These are phyloP conservation scores for Mus pahari DNA, from an alignment of 2,113 vertebrate species.

Conservation along the genomic window DNA sequence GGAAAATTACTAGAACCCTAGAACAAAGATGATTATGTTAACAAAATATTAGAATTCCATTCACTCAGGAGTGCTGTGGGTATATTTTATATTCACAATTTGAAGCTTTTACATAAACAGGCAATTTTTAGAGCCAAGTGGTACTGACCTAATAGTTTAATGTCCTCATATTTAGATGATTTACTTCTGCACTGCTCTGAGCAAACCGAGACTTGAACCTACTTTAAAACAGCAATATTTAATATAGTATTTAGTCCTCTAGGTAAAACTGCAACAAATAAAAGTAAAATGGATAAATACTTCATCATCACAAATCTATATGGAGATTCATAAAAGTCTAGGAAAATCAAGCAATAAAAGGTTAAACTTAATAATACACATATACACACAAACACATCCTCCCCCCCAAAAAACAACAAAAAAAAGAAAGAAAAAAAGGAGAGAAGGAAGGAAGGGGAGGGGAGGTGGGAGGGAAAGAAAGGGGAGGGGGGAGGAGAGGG, in stretches of 20 bases:
- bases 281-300: not conserved
- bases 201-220: not conserved
- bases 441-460: too few relatives aligned
- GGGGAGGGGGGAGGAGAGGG: fast-evolving
- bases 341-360: not conserved
- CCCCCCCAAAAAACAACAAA: not conserved
- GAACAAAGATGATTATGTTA: not conserved
- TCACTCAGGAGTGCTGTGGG: not conserved
- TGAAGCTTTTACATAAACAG: not conserved
- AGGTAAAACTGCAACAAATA: not conserved
- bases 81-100: not conserved
- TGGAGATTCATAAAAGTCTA: not conserved
- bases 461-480: too few relatives aligned
- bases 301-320: not conserved
- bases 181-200: not conserved
- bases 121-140: constrained; percentile 7
- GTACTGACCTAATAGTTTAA: not conserved
- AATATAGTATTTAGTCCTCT: not conserved
- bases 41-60: not conserved
- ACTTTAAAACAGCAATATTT: not conserved
- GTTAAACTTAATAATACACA: not conserved
- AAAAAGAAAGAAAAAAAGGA: not conserved
- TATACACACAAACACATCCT: too few relatives aligned
- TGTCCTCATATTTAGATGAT: not conserved
- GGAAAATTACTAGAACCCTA: not conserved